These are phyloP conservation scores for Ptilorrhoa leucosticta DNA, from an alignment of 2,113 vertebrate genomes.

Conservation along the genomic window DNA sequence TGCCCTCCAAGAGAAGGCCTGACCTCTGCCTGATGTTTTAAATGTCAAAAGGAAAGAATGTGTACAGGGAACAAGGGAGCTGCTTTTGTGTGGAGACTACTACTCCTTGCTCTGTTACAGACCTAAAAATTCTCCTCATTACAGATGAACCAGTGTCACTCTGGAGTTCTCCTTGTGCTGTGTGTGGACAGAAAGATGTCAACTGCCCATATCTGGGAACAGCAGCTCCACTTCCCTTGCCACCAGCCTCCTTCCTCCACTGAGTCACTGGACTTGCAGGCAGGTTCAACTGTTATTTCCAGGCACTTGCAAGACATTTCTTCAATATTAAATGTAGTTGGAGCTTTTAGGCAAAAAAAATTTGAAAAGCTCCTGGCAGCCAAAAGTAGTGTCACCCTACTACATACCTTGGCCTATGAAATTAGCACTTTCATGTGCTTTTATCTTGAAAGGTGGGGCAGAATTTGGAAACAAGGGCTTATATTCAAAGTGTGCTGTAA, in stretches of 20 bases:
- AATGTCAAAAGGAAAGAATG: background rate
- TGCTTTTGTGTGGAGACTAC: background rate
- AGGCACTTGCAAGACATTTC: background rate
- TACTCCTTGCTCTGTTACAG: background rate
- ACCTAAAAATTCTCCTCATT: background rate
- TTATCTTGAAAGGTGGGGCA: background rate
- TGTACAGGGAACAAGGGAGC: background rate
- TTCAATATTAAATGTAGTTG: background rate
- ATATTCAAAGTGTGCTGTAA: background rate
- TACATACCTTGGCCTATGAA: background rate
- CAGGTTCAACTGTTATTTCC: background rate
- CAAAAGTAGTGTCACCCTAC: background rate
- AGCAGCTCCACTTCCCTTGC: background rate
- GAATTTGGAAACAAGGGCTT: background rate
- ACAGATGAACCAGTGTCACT: background rate
- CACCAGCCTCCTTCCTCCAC: background rate
- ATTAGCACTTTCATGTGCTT: background rate
- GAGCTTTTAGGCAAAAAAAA: background rate
- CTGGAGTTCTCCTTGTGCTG: background rate
- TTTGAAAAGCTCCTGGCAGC: background rate
- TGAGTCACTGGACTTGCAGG: background rate
- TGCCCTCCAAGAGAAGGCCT: background rate
- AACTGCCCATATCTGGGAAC: fast-evolving
- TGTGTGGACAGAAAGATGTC: background rate
- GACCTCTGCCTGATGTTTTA: background rate